phyloP scores from a whole-genome alignment of 2,888 invertebrate species.

The Marasmarcha lunaedactyla region DNA sequence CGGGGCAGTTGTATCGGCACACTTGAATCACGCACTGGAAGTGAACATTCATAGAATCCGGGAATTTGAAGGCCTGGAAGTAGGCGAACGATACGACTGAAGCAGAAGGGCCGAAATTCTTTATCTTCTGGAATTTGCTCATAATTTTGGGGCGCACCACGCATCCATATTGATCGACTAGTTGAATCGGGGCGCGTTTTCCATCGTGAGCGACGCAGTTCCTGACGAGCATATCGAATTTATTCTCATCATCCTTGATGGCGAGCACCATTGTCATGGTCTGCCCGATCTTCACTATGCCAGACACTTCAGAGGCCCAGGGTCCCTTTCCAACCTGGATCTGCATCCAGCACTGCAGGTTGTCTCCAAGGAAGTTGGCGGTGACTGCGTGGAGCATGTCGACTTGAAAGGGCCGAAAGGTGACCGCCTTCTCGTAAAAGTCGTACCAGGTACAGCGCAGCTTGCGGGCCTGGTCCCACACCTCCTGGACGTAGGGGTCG shows the following conservation, averaged over 20 bases:
- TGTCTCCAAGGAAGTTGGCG: constrained; percentile 95
- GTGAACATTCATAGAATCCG: constrained; percentile 96
- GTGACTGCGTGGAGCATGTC: constrained; percentile 96
- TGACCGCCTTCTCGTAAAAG: constrained; percentile 94
- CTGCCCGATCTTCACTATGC: constrained; percentile 95
- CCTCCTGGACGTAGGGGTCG: constrained; percentile 94
- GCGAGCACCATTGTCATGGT: constrained; percentile 98
- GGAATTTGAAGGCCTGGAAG: constrained; percentile 97
- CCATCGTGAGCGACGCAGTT: constrained; percentile 96
- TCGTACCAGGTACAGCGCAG: constrained; percentile 96
- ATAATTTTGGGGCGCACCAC: constrained; percentile 94
- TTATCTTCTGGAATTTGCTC: constrained; percentile 95
- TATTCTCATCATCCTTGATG: constrained; percentile 95
- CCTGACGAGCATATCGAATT: constrained; percentile 94
- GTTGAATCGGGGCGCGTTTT: constrained; percentile 91
- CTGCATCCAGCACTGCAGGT: constrained; percentile 97
- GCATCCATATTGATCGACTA: constrained; percentile 94
- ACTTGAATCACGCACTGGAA: constrained; percentile 97
- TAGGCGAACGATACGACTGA: constrained; percentile 95
- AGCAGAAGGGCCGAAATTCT: constrained; percentile 94
- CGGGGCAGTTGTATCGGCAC: constrained; percentile 92
- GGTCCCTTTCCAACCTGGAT: constrained; percentile 96
- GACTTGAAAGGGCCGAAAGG: constrained; percentile 95
- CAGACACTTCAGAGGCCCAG: constrained; percentile 97
- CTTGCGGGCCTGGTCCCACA: constrained; percentile 95